Evolutionary conservation across 2,888 invertebrate genomes (phyloP).

Genomic region (Oxycera nigricornis): DNA sequence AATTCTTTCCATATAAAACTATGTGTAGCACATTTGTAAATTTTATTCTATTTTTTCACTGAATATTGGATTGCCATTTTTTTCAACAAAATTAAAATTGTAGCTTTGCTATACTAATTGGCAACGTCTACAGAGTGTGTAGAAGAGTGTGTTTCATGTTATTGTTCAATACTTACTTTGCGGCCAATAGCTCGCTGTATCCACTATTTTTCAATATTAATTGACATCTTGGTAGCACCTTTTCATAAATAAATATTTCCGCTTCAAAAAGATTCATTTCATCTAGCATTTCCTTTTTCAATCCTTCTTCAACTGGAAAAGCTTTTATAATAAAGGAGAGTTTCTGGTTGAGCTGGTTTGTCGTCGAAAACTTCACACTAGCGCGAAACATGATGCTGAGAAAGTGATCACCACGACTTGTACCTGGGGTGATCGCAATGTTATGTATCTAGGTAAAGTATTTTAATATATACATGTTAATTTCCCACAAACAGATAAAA

Average conservation of each 20-base stretch:
- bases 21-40: too few relatives aligned
- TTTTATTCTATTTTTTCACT: too few relatives aligned
- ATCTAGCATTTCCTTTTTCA: constrained; percentile 15
- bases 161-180: constrained; percentile 21
- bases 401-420: constrained; percentile 20
- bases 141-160: too few relatives aligned
- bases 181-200: background rate
- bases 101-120: too few relatives aligned
- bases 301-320: constrained; percentile 12
- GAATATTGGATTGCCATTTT: too few relatives aligned
- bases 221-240: background rate
- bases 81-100: too few relatives aligned
- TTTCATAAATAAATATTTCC: constrained; percentile 14
- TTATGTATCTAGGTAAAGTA: background rate
- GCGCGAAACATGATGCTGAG: constrained; percentile 33
- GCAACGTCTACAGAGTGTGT: too few relatives aligned
- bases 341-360: background rate
- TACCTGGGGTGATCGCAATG: background rate
- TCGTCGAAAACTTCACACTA: background rate
- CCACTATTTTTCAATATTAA: background rate
- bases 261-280: background rate
- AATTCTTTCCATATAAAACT: too few relatives aligned
- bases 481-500: too few relatives aligned
- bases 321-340: constrained; percentile 8
- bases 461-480: too few relatives aligned